A percentile compares a stretch with the other conserved stretches of the same genome.
Evolutionary conservation across 2,888 invertebrate genomes (phyloP).

Genomic region (Eurytoma californica): DNA sequence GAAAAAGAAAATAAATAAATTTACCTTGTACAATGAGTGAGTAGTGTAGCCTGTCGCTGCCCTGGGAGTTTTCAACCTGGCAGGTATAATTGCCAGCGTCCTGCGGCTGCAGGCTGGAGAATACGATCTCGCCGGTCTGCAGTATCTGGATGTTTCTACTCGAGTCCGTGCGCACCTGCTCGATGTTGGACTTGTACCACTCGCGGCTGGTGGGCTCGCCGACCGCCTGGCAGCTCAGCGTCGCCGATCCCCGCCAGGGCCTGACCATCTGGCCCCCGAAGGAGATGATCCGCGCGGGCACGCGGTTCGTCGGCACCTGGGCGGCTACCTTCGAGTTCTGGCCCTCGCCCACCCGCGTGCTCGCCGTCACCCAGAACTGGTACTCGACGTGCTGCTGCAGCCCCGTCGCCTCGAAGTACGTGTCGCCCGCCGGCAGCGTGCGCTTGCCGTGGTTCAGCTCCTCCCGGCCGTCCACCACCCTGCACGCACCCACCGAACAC

Average conservation of each 20-base stretch:
- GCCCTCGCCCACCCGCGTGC: constrained; percentile 86
- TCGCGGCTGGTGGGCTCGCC: constrained; percentile 80
- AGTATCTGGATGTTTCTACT: constrained; percentile 80
- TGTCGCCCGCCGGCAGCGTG: constrained; percentile 80
- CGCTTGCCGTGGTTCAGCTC: constrained; percentile 83
- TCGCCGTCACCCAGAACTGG: constrained; percentile 87
- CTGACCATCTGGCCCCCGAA: constrained; percentile 82
- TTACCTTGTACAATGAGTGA: constrained; percentile 81
- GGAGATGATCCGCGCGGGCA: constrained; percentile 83
- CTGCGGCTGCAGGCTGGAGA: constrained; percentile 80
- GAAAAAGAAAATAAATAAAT: no score
- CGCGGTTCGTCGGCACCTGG: constrained; percentile 81
- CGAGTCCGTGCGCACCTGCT: constrained; percentile 78
- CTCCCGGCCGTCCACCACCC: constrained; percentile 82
- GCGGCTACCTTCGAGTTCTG: constrained; percentile 83
- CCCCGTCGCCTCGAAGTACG: constrained; percentile 81
- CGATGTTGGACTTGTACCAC: constrained; percentile 80
- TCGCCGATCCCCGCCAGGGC: constrained; percentile 82
- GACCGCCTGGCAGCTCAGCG: constrained; percentile 81
- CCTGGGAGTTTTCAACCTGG: constrained; percentile 82
- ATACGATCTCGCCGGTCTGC: constrained; percentile 81
- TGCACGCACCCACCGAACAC: constrained; percentile 54
- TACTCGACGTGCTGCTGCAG: constrained; percentile 84
- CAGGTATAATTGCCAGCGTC: constrained; percentile 86
- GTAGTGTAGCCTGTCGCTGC: constrained; percentile 81